Percentiles rank a stretch among this genome's conserved stretches.
Conservation (phyloP, 1,140 invertebrate species). For the Wasmannia auropunctata region DNA sequence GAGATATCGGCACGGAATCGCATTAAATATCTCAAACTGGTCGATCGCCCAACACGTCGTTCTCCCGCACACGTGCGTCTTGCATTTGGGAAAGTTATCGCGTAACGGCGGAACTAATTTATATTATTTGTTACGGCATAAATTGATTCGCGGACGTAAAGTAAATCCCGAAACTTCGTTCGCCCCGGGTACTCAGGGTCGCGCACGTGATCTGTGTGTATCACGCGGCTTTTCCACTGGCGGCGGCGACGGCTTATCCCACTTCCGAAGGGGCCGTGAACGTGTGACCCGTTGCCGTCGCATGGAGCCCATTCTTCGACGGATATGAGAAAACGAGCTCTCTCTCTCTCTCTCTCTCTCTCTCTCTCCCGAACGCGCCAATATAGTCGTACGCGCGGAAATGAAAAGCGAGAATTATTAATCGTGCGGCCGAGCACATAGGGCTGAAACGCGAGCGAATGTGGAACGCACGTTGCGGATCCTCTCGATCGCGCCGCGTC, state of each 20-base stretch:
- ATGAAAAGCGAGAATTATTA: conserved; percentile 57
- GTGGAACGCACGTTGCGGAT: neutral
- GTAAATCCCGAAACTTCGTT: conserved; percentile 67
- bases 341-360: no score
- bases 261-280: conserved; percentile 61
- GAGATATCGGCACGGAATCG: neutral
- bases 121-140: conserved; percentile 65
- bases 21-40: neutral
- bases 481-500: neutral
- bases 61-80: neutral
- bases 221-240: conserved; percentile 46
- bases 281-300: conserved; percentile 62
- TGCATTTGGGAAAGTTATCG: neutral
- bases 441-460: conserved; percentile 13
- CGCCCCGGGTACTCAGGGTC: conserved; percentile 36
- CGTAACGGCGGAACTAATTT: conserved; percentile 22
- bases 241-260: conserved; percentile 65
- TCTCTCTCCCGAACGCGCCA: conserved; percentile 3
- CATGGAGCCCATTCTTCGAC: conserved; percentile 51
- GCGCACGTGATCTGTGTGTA: conserved; percentile 70
- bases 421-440: neutral
- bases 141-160: conserved; percentile 62
- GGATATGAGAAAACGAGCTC: conserved; percentile 50
- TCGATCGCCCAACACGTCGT: neutral
- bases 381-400: neutral